These are phyloP conservation scores for Anarrhichthys ocellatus DNA, from an alignment of 2,113 vertebrate genomes.

Conservation along the genomic window DNA sequence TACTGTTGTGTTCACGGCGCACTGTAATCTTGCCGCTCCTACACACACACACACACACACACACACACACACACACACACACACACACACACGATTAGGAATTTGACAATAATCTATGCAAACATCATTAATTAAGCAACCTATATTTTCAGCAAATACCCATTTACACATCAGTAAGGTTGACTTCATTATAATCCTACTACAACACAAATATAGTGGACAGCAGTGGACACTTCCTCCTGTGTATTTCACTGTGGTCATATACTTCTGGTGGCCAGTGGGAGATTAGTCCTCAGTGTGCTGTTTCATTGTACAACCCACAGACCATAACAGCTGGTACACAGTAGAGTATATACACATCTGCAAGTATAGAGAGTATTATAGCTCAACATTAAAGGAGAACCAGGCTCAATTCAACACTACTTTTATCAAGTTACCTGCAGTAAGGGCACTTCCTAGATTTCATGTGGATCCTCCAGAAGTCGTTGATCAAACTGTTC, in stretches of 20 bases:
- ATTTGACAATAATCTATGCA: background rate
- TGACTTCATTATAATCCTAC: background rate
- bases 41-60: slow-evolving; percentile 6
- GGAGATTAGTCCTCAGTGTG: background rate
- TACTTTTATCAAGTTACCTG: slow-evolving; percentile 82
- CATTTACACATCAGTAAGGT: background rate
- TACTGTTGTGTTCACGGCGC: slow-evolving; percentile 94
- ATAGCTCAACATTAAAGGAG: background rate
- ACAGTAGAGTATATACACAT: background rate
- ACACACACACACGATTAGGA: slow-evolving; percentile 3
- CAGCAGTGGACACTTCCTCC: background rate
- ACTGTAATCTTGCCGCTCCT: slow-evolving; percentile 86
- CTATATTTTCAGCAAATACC: background rate
- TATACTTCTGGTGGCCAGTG: background rate
- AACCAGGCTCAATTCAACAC: too few species aligned
- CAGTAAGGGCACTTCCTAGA: slow-evolving; percentile 90
- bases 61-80: background rate
- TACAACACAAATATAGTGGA: background rate
- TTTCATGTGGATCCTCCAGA: slow-evolving; percentile 90
- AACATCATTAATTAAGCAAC: background rate
- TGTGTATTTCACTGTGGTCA: background rate
- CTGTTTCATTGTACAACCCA: background rate
- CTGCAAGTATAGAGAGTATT: background rate
- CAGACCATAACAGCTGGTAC: background rate
- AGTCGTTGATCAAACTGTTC: slow-evolving; percentile 85